Conservation (phyloP, 2,797 vertebrate species). For the Rhynchotus rufescens region DNA sequence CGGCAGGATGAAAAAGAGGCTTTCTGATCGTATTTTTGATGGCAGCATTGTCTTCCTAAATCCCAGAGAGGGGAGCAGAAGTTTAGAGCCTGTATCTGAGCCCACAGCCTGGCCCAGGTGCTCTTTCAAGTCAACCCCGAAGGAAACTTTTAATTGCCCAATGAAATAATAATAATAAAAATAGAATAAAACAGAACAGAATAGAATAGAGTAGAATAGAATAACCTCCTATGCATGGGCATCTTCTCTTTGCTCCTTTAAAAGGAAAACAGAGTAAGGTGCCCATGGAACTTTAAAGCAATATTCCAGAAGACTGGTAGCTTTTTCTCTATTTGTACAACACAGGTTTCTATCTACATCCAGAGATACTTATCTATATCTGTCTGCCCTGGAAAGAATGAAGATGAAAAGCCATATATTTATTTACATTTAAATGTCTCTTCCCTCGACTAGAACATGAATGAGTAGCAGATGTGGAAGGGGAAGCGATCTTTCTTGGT, state of each 20-base stretch:
- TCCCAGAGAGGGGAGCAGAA: fast-evolving
- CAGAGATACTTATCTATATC: neutral
- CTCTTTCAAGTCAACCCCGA: neutral
- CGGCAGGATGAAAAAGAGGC: neutral
- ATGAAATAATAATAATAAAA: no score
- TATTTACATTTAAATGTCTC: neutral
- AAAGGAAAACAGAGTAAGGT: neutral
- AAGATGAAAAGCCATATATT: neutral
- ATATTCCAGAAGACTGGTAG: fast-evolving
- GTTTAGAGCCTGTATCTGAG: neutral
- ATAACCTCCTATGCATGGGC: fast-evolving
- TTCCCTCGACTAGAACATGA: neutral
- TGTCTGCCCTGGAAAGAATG: neutral
- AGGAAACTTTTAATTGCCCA: neutral
- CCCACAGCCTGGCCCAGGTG: neutral
- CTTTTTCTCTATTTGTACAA: fast-evolving
- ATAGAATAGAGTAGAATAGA: no score
- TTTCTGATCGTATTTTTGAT: neutral
- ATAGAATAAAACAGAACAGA: neutral
- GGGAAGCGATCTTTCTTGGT: neutral
- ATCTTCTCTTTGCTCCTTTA: neutral
- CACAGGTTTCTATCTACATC: neutral
- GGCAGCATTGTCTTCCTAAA: neutral
- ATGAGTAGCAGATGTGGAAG: neutral
- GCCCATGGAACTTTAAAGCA: neutral